phyloP scores from a whole-genome alignment of 2,113 vertebrate genomes.

The Cyprinodon variegatus region DNA sequence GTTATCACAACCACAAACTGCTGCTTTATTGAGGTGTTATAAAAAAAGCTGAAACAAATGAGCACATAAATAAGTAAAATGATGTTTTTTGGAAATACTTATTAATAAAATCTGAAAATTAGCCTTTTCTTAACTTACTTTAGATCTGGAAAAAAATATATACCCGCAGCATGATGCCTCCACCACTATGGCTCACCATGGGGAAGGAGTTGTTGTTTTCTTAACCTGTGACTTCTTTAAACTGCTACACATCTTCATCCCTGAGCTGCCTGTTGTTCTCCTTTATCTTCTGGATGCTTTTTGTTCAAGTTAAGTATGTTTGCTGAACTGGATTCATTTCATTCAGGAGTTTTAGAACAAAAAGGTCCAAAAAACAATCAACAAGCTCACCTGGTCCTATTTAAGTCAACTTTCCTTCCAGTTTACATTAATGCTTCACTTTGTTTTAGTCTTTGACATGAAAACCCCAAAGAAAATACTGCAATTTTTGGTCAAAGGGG shows the following conservation, averaged over 20 bases:
- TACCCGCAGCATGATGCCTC: slow-evolving; percentile 38
- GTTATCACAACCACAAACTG: not conserved
- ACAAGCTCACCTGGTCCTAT: not conserved
- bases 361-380: not conserved
- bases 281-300: too few species aligned
- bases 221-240: too few species aligned
- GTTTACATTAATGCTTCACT: not conserved
- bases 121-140: not conserved
- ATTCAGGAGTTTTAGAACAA: too few species aligned
- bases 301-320: too few species aligned
- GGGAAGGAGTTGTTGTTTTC: not conserved
- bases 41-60: not conserved
- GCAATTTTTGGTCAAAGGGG: not conserved
- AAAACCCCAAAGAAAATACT: not conserved
- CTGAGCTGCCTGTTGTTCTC: too few species aligned
- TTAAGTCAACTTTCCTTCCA: not conserved
- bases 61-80: not conserved
- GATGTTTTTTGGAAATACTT: not conserved
- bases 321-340: too few species aligned
- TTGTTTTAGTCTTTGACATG: not conserved
- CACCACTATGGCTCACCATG: not conserved
- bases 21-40: not conserved
- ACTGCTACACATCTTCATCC: too few species aligned
- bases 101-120: not conserved
- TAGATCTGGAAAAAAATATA: not conserved